These are phyloP conservation scores for Dasypus novemcinctus DNA, from an alignment of 2,113 vertebrate genomes.

Conservation along the genomic window DNA sequence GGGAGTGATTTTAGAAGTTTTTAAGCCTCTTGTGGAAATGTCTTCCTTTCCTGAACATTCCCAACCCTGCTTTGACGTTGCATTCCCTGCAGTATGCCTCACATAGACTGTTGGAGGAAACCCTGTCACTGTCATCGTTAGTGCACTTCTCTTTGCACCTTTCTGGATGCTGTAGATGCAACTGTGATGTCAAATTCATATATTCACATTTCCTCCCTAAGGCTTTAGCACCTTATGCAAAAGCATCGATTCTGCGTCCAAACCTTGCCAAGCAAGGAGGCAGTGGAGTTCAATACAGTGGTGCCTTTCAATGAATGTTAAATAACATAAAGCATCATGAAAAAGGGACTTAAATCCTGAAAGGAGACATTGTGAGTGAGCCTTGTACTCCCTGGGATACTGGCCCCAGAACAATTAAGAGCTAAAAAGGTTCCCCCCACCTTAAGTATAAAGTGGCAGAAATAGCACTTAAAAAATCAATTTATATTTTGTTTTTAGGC, in stretches of 20 bases:
- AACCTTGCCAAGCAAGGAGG: neutral
- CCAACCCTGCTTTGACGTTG: neutral
- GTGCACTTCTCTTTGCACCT: neutral
- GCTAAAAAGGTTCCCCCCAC: neutral
- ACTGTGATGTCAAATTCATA: neutral
- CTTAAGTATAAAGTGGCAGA: constrained; percentile 5
- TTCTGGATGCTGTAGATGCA: neutral
- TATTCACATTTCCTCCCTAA: neutral
- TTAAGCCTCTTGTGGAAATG: neutral
- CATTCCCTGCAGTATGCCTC: neutral
- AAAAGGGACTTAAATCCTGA: neutral
- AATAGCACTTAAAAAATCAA: neutral
- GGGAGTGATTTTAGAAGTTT: neutral
- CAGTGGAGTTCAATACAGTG: neutral
- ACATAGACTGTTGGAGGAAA: neutral
- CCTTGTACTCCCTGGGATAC: constrained; percentile 5
- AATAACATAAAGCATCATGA: neutral
- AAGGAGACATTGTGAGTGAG: neutral
- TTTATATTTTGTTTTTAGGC: constrained; percentile 36
- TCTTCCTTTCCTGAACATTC: neutral
- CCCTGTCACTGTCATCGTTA: neutral
- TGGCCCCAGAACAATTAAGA: constrained; percentile 1
- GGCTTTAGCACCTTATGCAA: neutral
- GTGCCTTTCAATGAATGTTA: neutral
- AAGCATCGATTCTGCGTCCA: neutral